These are phyloP conservation scores for Dolichotis patagonum DNA, from an alignment of 2,113 vertebrate species.

Conservation along the genomic window DNA sequence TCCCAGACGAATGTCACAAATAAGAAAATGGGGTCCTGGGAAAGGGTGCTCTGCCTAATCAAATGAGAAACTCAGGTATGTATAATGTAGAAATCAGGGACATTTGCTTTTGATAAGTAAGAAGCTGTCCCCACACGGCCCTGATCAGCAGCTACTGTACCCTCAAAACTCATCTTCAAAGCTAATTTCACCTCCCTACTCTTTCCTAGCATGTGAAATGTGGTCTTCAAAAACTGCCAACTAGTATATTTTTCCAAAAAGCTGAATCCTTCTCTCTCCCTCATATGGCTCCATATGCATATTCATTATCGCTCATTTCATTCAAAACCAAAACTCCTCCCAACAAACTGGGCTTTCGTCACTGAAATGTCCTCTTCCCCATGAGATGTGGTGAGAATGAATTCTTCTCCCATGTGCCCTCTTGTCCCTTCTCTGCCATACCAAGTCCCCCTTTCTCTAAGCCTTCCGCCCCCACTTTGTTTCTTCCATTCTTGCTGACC, in stretches of 20 bases:
- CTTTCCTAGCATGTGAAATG: background rate
- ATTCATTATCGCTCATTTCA: background rate
- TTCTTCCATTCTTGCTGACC: background rate
- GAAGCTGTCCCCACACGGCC: background rate
- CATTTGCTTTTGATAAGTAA: background rate
- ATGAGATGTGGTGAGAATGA: background rate
- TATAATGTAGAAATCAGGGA: slow-evolving; percentile 24
- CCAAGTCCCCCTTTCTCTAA: background rate
- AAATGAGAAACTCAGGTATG: background rate
- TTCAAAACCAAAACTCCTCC: slow-evolving; percentile 3
- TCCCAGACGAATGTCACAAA: background rate
- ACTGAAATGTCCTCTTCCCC: background rate
- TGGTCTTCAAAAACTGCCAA: slow-evolving; percentile 23
- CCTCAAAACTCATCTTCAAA: background rate
- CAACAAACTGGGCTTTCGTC: background rate
- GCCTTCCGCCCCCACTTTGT: background rate
- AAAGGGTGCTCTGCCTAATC: background rate
- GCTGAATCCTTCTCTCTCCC: background rate
- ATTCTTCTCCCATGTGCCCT: background rate
- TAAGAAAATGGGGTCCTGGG: background rate
- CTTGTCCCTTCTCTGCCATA: background rate
- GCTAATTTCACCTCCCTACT: background rate
- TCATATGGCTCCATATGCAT: background rate
- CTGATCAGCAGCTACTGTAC: slow-evolving; percentile 43
- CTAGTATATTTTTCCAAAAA: slow-evolving; percentile 45